phyloP scores from a whole-genome alignment of 2,113 vertebrate genomes.

The Opisthocomus hoazin region DNA sequence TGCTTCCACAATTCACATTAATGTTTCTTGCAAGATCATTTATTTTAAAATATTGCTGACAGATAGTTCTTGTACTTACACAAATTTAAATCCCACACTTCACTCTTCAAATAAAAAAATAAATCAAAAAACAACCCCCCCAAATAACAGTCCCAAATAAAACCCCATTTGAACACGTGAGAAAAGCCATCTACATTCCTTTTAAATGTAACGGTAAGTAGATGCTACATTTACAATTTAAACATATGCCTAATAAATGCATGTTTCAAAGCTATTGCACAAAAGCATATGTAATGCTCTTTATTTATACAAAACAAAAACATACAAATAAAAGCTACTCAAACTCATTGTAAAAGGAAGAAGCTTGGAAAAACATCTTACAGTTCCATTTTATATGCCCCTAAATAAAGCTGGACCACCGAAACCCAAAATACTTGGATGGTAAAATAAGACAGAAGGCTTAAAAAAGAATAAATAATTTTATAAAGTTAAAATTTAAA shows the following conservation, averaged over 20 bases:
- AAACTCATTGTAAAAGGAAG: constrained; percentile 63
- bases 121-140: background rate
- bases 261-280: constrained; percentile 71
- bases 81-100: constrained; percentile 18
- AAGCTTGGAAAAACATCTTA: constrained; percentile 75
- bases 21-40: constrained; percentile 32
- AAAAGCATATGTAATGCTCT: constrained; percentile 67
- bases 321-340: constrained; percentile 58
- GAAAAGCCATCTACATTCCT: constrained; percentile 47
- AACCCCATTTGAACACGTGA: background rate
- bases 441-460: constrained; percentile 78
- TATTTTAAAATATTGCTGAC: constrained; percentile 41
- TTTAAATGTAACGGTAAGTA: constrained; percentile 48
- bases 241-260: constrained; percentile 49
- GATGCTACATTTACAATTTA: constrained; percentile 59
- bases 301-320: constrained; percentile 47
- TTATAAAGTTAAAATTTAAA: constrained; percentile 79
- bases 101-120: constrained; percentile 8
- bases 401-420: constrained; percentile 75
- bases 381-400: constrained; percentile 75
- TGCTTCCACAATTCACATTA: constrained; percentile 39
- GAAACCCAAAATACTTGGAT: constrained; percentile 68
- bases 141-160: constrained; percentile 20
- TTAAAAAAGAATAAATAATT: constrained; percentile 86
- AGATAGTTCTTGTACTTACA: constrained; percentile 31